phyloP scores from a whole-genome alignment of 1,140 invertebrate species.

The Delia radicum region DNA sequence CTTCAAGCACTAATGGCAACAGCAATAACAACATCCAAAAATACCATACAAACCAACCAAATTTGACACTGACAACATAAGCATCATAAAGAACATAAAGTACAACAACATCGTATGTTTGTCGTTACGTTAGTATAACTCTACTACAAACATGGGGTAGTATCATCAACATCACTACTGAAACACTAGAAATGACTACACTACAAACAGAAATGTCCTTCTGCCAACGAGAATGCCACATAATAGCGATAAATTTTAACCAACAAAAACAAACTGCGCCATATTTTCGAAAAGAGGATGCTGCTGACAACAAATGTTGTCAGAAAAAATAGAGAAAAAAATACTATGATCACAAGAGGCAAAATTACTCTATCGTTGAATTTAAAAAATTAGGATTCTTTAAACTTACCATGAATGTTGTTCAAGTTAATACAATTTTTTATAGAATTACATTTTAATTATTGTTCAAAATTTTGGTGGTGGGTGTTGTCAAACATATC shows the following conservation, averaged over 20 bases:
- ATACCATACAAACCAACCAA: neutral
- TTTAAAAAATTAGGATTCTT: too few species aligned
- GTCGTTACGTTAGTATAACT: too few species aligned
- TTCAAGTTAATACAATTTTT: too few species aligned
- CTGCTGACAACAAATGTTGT: neutral
- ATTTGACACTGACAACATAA: neutral
- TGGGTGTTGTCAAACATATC: too few species aligned
- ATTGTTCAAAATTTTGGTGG: too few species aligned
- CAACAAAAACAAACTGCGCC: neutral
- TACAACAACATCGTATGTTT: too few species aligned
- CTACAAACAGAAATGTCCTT: neutral
- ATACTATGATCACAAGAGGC: too few species aligned
- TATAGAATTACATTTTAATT: too few species aligned
- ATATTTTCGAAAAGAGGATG: neutral
- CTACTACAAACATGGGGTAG: too few species aligned
- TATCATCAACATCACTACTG: neutral
- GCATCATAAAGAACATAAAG: neutral
- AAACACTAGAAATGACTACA: neutral
- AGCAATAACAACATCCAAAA: neutral
- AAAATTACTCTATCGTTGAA: too few species aligned
- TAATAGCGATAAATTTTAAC: slow-evolving; percentile 2
- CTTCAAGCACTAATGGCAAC: neutral
- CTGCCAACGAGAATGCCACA: neutral
- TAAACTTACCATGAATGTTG: too few species aligned
- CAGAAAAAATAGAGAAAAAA: too few species aligned